Percentiles rank a stretch among this genome's conserved stretches.
Conservation (phyloP, 1,140 invertebrate genomes). For the Papilio polytes region DNA sequence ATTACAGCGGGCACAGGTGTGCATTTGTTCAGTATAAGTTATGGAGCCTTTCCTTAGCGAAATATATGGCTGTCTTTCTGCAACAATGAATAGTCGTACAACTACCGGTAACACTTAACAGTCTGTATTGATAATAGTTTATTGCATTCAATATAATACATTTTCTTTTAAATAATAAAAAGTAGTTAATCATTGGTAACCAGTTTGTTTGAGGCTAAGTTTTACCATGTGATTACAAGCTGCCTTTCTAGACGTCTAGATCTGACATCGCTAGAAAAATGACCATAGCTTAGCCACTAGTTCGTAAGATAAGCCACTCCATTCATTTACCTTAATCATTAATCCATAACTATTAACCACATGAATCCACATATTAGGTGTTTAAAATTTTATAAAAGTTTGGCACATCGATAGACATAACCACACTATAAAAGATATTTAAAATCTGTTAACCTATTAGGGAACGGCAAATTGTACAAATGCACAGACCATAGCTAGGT, state of each 20-base stretch:
- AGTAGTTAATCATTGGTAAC: no score
- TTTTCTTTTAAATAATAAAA: not conserved
- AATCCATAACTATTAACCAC: no score
- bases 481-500: constrained; percentile 50
- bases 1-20: constrained; percentile 30
- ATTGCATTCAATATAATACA: not conserved
- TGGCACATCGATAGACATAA: not conserved
- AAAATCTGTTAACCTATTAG: constrained; percentile 21
- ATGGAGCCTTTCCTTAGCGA: constrained; percentile 5
- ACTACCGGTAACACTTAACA: not conserved
- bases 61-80: constrained; percentile 23
- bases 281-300: no score
- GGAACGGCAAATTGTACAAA: constrained; percentile 51
- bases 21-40: constrained; percentile 21
- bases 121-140: not conserved
- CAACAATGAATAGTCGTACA: constrained; percentile 13
- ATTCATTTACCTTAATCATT: no score
- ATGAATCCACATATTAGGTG: no score
- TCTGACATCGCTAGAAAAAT: no score
- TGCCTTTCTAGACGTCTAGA: no score
- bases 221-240: no score
- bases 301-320: no score
- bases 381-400: no score
- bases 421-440: not conserved
- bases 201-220: no score